Evolutionary conservation across 2,113 vertebrate genomes (phyloP), one percentile per base, ranked within the genome.

Genomic region (Chlorodrepanis virens): DNA sequence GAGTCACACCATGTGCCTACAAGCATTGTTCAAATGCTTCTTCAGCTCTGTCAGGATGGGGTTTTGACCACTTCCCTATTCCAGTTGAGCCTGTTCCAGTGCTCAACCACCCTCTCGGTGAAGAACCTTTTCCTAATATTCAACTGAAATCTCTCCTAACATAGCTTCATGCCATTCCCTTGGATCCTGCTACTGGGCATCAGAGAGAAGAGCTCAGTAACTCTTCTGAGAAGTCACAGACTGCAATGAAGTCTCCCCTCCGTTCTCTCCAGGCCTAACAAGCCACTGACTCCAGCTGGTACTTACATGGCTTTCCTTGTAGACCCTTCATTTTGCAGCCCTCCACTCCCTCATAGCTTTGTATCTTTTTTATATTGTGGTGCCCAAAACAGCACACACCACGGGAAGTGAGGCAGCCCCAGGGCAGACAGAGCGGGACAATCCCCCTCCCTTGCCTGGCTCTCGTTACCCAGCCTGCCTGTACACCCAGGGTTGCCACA

Each of bases 381-480:
- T 13, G 12, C 14, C 54, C 45, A 28, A 61, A 78, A 28, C 2
- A 2, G 33, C 22, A 14, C 45, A 21, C 33, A 39, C 3, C 23
- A 60, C 33, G 24, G 9, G 7, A 33, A 42, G 39, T 23, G 63
- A 69, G 45, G 33, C 22, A 0, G 0, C 9, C 11, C 14, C 83
- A 68, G 53, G 4, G 22, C 27, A 45, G 18, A 44, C 53, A 52
- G 45, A 19, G 39, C 0, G 0, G 45, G 23, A 52, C 39, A 69
- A 53, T 52, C 44, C 6, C 17, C 40, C 40, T 28, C 22, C 54
- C 47, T 53, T 19, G 8, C 10, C 15, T 0, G 0, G 39, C 28
- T 14, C 74, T 39, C 0, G 0, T 14, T 61, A 49, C n/a, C n/a
- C 19, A 25, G 29, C 14, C 56, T 47, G 15, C 16, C 7, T 1